Conservation (phyloP, 2,113 vertebrate species). For the Pardalotus punctatus region DNA sequence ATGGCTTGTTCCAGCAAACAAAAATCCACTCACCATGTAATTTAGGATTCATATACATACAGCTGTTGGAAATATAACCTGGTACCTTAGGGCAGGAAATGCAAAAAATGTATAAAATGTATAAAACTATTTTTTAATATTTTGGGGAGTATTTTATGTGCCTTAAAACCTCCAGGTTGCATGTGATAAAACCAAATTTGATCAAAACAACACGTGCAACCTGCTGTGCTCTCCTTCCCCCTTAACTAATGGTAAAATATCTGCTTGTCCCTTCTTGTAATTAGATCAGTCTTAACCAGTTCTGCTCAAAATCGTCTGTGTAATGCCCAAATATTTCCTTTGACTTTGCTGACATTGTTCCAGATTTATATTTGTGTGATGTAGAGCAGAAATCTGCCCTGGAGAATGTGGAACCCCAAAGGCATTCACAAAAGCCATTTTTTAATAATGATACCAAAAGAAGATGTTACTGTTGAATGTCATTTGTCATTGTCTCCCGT, state of each 20-base stretch:
- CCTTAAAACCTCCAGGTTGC: background rate
- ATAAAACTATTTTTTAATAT: background rate
- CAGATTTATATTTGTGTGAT: background rate
- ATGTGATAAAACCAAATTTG: background rate
- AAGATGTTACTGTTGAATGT: background rate
- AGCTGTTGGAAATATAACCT: background rate
- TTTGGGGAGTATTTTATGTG: background rate
- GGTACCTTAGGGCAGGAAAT: background rate
- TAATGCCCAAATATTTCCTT: background rate
- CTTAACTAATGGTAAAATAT: background rate
- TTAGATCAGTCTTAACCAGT: background rate
- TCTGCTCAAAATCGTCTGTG: background rate
- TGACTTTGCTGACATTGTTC: background rate
- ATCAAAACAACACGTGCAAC: background rate
- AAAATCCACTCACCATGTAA: background rate
- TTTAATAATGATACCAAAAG: background rate
- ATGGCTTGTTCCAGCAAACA: background rate
- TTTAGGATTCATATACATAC: background rate
- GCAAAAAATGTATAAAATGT: background rate
- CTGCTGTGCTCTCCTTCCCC: background rate
- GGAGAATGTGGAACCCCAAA: background rate
- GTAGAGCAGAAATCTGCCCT: constrained; percentile 1
- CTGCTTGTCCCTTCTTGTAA: background rate
- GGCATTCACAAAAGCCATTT: background rate
- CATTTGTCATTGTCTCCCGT: background rate